Evolutionary conservation across 2,888 invertebrate species (phyloP).

Genomic region (Rambutsinella grinnellia): DNA sequence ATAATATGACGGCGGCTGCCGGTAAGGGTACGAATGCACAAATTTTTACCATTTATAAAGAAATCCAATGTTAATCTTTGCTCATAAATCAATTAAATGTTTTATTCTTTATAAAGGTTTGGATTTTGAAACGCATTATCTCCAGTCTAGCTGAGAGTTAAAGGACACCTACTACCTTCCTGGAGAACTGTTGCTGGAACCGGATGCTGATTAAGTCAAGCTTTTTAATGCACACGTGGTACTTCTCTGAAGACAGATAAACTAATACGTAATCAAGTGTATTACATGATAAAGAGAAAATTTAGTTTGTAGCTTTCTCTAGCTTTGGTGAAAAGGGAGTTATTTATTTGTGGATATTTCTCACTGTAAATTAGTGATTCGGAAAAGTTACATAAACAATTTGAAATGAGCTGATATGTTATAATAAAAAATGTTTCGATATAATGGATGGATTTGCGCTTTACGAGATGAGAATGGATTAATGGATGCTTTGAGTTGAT

Average conservation of each 20-base stretch:
- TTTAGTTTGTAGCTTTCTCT: neutral
- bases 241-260: no score
- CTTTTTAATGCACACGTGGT: no score
- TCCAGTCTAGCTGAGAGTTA: slow-evolving; percentile 53
- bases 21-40: slow-evolving; percentile 40
- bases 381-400: no score
- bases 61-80: neutral
- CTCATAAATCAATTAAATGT: neutral
- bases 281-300: slow-evolving; percentile 1
- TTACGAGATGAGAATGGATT: no score
- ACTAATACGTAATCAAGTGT: slow-evolving; percentile 20
- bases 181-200: slow-evolving; percentile 32
- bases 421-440: no score
- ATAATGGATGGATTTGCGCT: no score
- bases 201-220: slow-evolving; percentile 13
- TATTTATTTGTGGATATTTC: no score
- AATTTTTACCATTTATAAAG: neutral
- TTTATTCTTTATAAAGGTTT: slow-evolving; percentile 28
- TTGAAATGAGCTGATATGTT: no score
- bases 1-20: slow-evolving; percentile 60
- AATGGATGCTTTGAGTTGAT: no score
- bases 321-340: neutral
- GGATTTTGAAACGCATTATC: slow-evolving; percentile 52
- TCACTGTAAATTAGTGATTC: no score
- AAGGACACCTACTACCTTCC: slow-evolving; percentile 27